Percentiles rank a stretch among this genome's conserved stretches.
Conservation (phyloP, 2,888 invertebrate genomes). For the Protodeltote pygarga region DNA sequence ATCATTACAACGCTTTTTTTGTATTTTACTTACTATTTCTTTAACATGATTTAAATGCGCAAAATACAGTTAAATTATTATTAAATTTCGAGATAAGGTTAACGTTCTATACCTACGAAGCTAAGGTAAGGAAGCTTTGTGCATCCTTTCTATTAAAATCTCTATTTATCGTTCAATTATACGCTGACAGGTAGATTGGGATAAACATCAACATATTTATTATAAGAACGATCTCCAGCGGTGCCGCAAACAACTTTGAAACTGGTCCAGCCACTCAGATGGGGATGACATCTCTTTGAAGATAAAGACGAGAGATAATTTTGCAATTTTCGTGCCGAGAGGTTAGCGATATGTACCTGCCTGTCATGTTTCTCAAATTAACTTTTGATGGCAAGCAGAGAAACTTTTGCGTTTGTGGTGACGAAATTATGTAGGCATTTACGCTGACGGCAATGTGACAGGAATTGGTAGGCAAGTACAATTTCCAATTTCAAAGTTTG, state of each 20-base stretch:
- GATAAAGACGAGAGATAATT: constrained; percentile 85
- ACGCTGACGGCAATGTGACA: constrained; percentile 43
- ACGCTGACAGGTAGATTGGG: constrained; percentile 64
- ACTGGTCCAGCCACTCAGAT: constrained; percentile 78
- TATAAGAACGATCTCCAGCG: constrained; percentile 73
- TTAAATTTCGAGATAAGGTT: neutral
- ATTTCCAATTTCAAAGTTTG: constrained; percentile 66
- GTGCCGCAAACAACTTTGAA: constrained; percentile 80
- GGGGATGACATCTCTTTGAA: constrained; percentile 86
- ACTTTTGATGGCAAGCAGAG: constrained; percentile 73
- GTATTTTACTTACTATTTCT: too few relatives aligned
- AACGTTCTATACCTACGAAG: constrained; percentile 3
- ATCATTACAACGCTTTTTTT: too few relatives aligned
- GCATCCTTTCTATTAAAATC: constrained; percentile 57
- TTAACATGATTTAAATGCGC: too few relatives aligned
- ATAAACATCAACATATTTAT: constrained; percentile 75
- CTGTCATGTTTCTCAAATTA: constrained; percentile 78
- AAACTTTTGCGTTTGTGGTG: constrained; percentile 67
- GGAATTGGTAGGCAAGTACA: constrained; percentile 51
- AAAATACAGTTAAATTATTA: too few relatives aligned
- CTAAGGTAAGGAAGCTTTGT: constrained; percentile 10
- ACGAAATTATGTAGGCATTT: constrained; percentile 58
- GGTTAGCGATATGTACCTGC: constrained; percentile 75
- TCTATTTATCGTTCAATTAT: constrained; percentile 64
- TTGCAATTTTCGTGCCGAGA: constrained; percentile 82